Conservation (phyloP, 2,888 invertebrate genomes). For the Allolobophora icterica region DNA sequence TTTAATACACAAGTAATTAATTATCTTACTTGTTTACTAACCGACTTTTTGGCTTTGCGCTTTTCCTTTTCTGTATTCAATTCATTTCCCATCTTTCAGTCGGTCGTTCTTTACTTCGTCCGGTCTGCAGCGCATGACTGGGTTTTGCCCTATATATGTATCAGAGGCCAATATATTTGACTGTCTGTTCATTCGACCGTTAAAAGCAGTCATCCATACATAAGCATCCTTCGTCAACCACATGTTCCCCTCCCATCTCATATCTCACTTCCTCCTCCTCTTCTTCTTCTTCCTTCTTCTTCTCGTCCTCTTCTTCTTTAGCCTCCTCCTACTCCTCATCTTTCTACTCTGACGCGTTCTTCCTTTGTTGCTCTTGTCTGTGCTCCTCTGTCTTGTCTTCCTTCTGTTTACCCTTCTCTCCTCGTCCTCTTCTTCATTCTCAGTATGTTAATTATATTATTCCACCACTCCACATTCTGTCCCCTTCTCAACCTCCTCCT, state of each 20-base stretch:
- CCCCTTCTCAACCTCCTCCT: background rate
- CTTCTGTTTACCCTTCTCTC: background rate
- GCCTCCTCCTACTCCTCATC: background rate
- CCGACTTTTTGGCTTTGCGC: too few relatives aligned
- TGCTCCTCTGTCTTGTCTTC: background rate
- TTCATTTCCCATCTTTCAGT: background rate
- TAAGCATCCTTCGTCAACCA: slow-evolving; percentile 13
- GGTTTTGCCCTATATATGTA: background rate
- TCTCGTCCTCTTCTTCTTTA: too few relatives aligned
- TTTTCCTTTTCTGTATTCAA: too few relatives aligned
- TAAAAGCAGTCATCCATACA: slow-evolving; percentile 17
- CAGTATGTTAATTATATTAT: background rate
- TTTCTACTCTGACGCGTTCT: background rate
- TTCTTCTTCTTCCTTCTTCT: background rate
- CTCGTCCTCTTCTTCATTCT: background rate
- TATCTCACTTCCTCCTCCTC: slow-evolving; percentile 32
- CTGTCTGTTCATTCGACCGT: background rate
- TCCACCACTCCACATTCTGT: slow-evolving; percentile 20
- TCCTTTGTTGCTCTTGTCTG: background rate
- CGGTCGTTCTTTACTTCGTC: background rate
- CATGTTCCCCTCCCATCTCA: background rate
- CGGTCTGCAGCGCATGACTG: background rate
- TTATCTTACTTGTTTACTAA: too few relatives aligned
- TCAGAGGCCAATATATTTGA: background rate
- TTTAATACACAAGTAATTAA: too few relatives aligned